These are phyloP conservation scores for Ascaphus truei DNA, from an alignment of 2,113 vertebrate genomes.

Conservation along the genomic window DNA sequence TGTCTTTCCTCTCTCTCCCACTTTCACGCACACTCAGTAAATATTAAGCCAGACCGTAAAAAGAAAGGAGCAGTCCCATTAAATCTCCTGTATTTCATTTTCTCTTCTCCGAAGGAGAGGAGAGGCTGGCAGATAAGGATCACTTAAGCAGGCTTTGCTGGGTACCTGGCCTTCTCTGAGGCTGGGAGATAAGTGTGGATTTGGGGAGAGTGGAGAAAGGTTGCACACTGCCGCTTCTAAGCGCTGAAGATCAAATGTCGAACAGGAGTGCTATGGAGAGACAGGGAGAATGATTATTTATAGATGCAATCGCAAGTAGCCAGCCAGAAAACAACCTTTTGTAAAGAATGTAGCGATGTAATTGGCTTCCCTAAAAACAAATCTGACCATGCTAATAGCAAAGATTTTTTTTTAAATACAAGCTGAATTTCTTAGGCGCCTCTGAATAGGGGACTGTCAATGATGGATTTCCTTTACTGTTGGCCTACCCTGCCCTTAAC, in stretches of 20 bases:
- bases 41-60: background rate
- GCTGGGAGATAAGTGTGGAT: conserved; percentile 23
- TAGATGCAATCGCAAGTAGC: too few relatives aligned
- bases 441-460: too few relatives aligned
- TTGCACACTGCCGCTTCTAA: conserved; percentile 11
- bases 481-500: too few relatives aligned
- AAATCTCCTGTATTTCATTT: conserved; percentile 1
- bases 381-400: too few relatives aligned
- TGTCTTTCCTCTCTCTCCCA: background rate
- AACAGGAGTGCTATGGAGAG: background rate
- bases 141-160: conserved; percentile 3
- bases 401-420: too few relatives aligned
- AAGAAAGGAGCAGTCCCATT: background rate
- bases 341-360: too few relatives aligned
- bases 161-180: conserved; percentile 29
- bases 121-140: conserved; percentile 18
- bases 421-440: too few relatives aligned
- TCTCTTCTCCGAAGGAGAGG: background rate
- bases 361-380: too few relatives aligned
- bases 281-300: background rate
- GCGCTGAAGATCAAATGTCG: conserved; percentile 9
- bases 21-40: background rate
- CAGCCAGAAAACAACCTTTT: too few relatives aligned
- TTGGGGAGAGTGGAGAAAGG: conserved; percentile 4
- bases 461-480: too few relatives aligned